Conservation (phyloP, 2,888 invertebrate genomes). For the Catocala nupta region DNA sequence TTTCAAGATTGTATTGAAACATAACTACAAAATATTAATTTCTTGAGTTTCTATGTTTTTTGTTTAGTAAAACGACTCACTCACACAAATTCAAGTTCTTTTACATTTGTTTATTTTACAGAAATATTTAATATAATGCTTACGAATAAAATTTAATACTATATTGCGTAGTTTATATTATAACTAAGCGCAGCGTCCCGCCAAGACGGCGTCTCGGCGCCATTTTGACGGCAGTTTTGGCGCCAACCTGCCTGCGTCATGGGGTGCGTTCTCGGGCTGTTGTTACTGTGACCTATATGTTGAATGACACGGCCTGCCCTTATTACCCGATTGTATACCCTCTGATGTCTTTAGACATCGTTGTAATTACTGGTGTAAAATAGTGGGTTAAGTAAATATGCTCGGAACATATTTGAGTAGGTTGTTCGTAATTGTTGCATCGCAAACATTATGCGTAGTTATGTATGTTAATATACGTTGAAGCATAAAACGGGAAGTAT, state of each 20-base stretch:
- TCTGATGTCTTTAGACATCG: conserved; percentile 18
- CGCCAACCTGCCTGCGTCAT: conserved; percentile 72
- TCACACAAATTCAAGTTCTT: neutral
- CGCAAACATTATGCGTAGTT: conserved; percentile 2
- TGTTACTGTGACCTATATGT: conserved; percentile 68
- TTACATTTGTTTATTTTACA: neutral
- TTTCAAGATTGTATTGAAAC: too few relatives aligned
- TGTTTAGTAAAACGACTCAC: too few relatives aligned
- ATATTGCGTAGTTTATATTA: conserved; percentile 25
- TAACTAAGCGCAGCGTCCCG: conserved; percentile 61
- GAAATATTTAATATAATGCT: neutral
- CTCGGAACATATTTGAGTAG: neutral
- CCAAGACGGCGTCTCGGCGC: conserved; percentile 61
- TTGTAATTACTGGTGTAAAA: conserved; percentile 31
- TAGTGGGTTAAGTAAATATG: conserved; percentile 17
- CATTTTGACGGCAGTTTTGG: conserved; percentile 77
- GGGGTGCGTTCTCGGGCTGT: conserved; percentile 71
- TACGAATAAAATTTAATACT: neutral
- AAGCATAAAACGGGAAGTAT: conserved; percentile 5
- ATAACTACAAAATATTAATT: too few relatives aligned
- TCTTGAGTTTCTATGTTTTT: too few relatives aligned
- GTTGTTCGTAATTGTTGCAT: conserved; percentile 2
- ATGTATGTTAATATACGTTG: neutral
- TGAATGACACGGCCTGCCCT: conserved; percentile 43
- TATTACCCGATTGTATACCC: conserved; percentile 25